phyloP scores from a whole-genome alignment of 2,888 invertebrate genomes.

The Xylota segnis region DNA sequence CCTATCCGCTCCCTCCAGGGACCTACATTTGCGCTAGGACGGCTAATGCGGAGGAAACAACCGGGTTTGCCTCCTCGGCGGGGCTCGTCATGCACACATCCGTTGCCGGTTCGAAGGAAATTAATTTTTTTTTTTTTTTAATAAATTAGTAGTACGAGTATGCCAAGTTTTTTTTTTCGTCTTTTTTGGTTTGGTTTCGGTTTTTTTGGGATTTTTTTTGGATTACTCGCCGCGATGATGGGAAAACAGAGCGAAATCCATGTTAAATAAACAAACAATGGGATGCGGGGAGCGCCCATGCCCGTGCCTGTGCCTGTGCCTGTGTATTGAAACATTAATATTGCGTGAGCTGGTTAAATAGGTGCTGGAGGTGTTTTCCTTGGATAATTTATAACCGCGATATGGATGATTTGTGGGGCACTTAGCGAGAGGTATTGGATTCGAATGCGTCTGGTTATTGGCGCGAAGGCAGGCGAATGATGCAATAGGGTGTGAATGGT shows the following conservation, averaged over 20 bases:
- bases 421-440: slow-evolving; percentile 50
- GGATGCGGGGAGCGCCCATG: slow-evolving; percentile 7
- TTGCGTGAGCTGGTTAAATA: slow-evolving; percentile 62
- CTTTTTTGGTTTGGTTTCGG: neutral
- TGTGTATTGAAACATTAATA: slow-evolving; percentile 50
- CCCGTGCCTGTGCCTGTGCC: slow-evolving; percentile 6
- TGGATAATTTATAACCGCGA: slow-evolving; percentile 67
- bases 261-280: slow-evolving; percentile 71
- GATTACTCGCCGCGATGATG: slow-evolving; percentile 58
- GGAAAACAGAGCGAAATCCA: slow-evolving; percentile 65
- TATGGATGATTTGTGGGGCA: slow-evolving; percentile 68
- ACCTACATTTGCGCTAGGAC: neutral
- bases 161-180: slow-evolving; percentile 7
- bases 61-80: slow-evolving; percentile 16
- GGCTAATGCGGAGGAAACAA: neutral
- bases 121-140: slow-evolving; percentile 27
- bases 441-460: slow-evolving; percentile 41
- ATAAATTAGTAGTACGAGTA: slow-evolving; percentile 40
- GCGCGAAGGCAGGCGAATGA: slow-evolving; percentile 33
- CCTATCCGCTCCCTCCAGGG: slow-evolving; percentile 16
- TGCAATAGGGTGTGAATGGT: slow-evolving; percentile 44
- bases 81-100: slow-evolving; percentile 40
- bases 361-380: slow-evolving; percentile 55
- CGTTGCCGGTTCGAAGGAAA: slow-evolving; percentile 27
- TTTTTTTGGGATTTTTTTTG: slow-evolving; percentile 16